Base-by-base conservation (phyloP, 2,888 invertebrate species). In the Lepas anatifera region DNA sequence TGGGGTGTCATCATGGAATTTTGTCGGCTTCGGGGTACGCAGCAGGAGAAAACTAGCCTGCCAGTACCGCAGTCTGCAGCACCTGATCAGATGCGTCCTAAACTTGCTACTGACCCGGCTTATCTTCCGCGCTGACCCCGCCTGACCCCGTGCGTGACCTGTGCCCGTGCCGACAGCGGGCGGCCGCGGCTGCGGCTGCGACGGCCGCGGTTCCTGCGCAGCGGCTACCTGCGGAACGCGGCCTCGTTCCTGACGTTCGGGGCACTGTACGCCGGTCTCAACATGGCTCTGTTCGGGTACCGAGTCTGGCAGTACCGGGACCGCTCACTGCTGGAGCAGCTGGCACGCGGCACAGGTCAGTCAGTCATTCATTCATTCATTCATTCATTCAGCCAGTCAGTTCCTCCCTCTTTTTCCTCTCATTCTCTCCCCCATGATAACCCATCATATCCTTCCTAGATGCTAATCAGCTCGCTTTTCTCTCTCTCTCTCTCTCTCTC, bases 291-390 rank as follows among this genome's bases (percentile, higher is more conserved):
- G 48, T 74, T 75, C 71, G 68, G 71, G 52, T 37, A 68, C 32
- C 35, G 75, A 48, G 72, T 73, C 13, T 74, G 72, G 68, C 72
- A 73, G 29, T 75, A 72, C 71, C 52, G 71, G n/a, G 68, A 74
- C 68, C 69, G 70, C 27, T 66, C 70, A 52, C 70, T 72, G 68
- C 70, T 74, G 18, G 73, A 73, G 35, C 72, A 73, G 69, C 70
- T 74, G 70, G 73, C 73, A 13, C 64, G 74, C 46, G 74, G 73
- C 16, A 73, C 72, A 70, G 74, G 74, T 74, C 68, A 71, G 74
- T n/a, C n/a, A n/a, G n/a, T n/a, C n/a, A n/a, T n/a, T n/a, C n/a
- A n/a, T n/a, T n/a, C n/a, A n/a, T n/a, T n/a, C n/a, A n/a, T n/a
- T n/a, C n/a, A n/a, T n/a, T n/a, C n/a, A n/a, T n/a, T n/a, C n/a